Conservation (phyloP, 2,113 vertebrate genomes). For the Pleuronectes platessa region DNA sequence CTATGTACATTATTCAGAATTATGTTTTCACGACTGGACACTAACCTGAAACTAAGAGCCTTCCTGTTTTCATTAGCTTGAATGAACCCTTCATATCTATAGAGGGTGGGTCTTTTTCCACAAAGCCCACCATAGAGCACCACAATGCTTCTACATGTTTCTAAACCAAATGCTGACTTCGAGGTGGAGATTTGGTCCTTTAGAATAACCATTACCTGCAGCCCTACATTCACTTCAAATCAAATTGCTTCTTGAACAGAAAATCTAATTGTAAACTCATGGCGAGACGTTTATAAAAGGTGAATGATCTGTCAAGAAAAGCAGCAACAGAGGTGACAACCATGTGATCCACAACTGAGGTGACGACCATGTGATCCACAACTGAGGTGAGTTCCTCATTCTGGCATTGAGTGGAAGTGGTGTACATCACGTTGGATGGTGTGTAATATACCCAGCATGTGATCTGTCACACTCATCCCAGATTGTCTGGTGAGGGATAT, state of each 20-base stretch:
- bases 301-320: slow-evolving; percentile 23
- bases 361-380: not conserved
- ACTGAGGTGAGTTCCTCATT: slow-evolving; percentile 58
- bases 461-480: slow-evolving; percentile 44
- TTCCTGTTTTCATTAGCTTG: no score
- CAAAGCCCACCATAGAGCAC: no score
- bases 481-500: slow-evolving; percentile 13
- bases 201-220: not conserved
- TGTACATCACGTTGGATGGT: slow-evolving; percentile 5
- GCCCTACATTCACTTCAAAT: not conserved
- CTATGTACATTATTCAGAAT: no score
- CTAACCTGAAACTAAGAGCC: no score
- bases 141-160: no score
- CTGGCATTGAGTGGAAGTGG: slow-evolving; percentile 18
- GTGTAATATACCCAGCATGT: slow-evolving; percentile 27
- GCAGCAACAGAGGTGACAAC: not conserved
- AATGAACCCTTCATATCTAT: no score
- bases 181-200: no score
- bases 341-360: no score
- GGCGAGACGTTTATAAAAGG: not conserved
- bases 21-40: no score
- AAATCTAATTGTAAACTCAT: not conserved
- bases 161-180: no score
- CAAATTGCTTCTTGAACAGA: not conserved
- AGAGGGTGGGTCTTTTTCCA: no score